These are phyloP conservation scores for Brachylomia viminalis DNA, from an alignment of 2,888 invertebrate genomes.

Conservation along the genomic window DNA sequence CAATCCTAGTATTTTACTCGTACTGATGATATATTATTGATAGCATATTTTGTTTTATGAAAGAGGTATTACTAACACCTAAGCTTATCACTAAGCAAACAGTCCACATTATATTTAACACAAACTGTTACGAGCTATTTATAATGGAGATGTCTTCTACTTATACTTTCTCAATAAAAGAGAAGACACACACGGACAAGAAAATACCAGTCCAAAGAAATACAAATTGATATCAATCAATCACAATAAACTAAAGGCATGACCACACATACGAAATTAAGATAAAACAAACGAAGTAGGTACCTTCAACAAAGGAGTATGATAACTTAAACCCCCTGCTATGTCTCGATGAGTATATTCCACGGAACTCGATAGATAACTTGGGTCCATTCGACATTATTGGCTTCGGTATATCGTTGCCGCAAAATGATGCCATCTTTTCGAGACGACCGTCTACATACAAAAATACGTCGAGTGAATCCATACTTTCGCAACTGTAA, in stretches of 20 bases:
- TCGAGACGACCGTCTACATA: constrained; percentile 96
- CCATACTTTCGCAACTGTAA: constrained; percentile 94
- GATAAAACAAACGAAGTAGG: constrained; percentile 76
- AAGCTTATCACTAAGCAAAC: not conserved
- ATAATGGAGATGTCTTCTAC: not conserved
- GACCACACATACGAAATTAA: constrained; percentile 62
- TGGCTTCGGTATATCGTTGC: constrained; percentile 94
- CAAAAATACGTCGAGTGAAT: constrained; percentile 94
- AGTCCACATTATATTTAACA: too few species aligned
- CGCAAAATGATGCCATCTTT: constrained; percentile 97
- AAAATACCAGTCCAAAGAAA: constrained; percentile 11
- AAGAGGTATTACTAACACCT: not conserved
- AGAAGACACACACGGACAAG: not conserved
- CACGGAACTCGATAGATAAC: constrained; percentile 96
- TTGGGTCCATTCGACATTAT: constrained; percentile 98
- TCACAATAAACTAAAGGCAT: constrained; percentile 58
- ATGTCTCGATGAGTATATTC: constrained; percentile 93
- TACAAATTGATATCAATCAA: constrained; percentile 50
- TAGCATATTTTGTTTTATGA: not conserved
- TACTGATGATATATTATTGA: not conserved
- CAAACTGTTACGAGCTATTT: not conserved
- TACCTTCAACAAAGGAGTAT: constrained; percentile 97
- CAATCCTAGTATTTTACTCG: not conserved
- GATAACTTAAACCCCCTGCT: constrained; percentile 96
- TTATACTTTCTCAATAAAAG: constrained; percentile 1